phyloP scores from a whole-genome alignment of 2,113 vertebrate species.

The Ceyx margarethae region DNA sequence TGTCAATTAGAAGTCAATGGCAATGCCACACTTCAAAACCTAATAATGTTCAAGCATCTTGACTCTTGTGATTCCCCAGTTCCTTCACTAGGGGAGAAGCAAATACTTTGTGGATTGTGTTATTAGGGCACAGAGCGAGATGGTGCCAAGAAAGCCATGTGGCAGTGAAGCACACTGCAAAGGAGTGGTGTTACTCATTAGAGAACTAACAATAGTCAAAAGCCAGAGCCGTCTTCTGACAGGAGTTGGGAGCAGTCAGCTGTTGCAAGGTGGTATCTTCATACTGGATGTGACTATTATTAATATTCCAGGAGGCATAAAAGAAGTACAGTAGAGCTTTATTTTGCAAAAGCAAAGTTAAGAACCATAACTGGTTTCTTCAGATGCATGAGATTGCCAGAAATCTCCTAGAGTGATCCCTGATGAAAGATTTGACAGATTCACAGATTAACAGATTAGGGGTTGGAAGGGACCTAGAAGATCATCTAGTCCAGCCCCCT shows the following conservation, averaged over 20 bases:
- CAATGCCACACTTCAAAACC: neutral
- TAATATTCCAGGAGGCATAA: neutral
- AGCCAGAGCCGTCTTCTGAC: neutral
- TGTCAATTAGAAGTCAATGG: too few species aligned
- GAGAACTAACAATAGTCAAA: neutral
- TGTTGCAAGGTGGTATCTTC: neutral
- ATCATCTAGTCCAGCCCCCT: too few species aligned
- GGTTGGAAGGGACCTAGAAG: too few species aligned
- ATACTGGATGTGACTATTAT: neutral
- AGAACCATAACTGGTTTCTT: neutral
- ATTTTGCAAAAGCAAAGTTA: neutral
- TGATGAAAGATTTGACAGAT: accelerated
- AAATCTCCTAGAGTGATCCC: neutral
- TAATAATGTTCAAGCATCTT: neutral
- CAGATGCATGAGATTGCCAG: neutral
- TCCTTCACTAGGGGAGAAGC: neutral
- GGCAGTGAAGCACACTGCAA: neutral
- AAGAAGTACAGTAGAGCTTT: neutral
- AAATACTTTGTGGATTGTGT: neutral
- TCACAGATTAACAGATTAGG: too few species aligned
- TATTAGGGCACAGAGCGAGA: neutral
- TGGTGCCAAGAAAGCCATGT: neutral
- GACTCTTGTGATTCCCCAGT: neutral
- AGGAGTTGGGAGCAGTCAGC: neutral
- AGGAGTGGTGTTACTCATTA: neutral